Percentiles rank a stretch among this genome's conserved stretches.
These are phyloP conservation scores for Menidia beryllina DNA, from an alignment of 2,113 vertebrate species.

Conservation along the genomic window DNA sequence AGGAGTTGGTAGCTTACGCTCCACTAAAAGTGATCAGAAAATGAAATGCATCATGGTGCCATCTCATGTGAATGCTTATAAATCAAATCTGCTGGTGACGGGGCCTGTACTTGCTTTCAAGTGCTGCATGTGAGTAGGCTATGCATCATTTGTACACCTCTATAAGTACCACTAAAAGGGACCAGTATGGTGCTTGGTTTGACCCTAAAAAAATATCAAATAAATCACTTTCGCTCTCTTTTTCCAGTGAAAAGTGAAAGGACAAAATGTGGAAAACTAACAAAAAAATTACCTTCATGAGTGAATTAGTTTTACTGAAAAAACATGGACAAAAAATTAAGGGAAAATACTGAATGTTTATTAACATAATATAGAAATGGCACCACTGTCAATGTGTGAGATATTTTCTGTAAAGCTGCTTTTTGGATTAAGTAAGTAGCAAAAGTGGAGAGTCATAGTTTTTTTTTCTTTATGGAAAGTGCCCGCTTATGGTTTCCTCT, in stretches of 20 bases:
- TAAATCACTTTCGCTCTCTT: constrained; percentile 10
- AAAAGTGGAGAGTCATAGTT: constrained; percentile 24
- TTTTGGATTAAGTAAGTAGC: constrained; percentile 16
- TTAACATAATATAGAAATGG: constrained; percentile 33
- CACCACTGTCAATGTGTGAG: constrained; percentile 26
- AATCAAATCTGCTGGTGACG: constrained; percentile 55
- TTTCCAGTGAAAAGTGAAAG: constrained; percentile 48
- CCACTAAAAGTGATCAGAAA: background rate
- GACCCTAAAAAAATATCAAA: constrained; percentile 8
- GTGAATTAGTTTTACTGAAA: constrained; percentile 30
- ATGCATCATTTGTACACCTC: constrained; percentile 18
- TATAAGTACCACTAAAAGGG: constrained; percentile 20
- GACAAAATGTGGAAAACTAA: background rate
- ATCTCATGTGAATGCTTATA: constrained; percentile 20
- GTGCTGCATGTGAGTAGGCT: constrained; percentile 23
- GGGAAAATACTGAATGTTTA: constrained; percentile 24
- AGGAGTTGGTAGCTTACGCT: constrained; percentile 18
- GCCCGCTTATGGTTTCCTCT: constrained; percentile 41
- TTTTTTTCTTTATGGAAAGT: constrained; percentile 18
- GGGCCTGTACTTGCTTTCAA: constrained; percentile 41
- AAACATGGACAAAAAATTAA: background rate
- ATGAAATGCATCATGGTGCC: background rate
- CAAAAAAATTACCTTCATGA: background rate
- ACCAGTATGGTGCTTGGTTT: background rate
- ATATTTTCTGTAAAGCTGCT: constrained; percentile 24